phyloP scores from a whole-genome alignment of 2,888 invertebrate genomes.

The Colletes collaris region DNA sequence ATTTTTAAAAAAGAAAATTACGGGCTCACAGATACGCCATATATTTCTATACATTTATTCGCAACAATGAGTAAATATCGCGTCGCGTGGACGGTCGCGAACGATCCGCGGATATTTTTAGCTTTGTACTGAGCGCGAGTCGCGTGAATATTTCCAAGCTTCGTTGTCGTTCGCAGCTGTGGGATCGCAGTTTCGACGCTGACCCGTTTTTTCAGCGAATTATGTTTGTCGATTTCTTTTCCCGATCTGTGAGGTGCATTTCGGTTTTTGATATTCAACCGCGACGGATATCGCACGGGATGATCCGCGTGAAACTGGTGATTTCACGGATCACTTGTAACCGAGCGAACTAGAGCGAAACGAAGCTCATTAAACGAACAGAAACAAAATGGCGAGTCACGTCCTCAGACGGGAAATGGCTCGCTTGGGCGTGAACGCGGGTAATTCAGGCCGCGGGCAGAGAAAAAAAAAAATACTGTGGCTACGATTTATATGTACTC shows the following conservation, averaged over 20 bases:
- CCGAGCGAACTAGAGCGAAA: conserved; percentile 22
- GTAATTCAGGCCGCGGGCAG: not conserved
- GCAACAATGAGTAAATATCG: conserved; percentile 1
- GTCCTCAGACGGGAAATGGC: conserved; percentile 6
- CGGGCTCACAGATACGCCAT: conserved; percentile 27
- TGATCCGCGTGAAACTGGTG: conserved; percentile 17
- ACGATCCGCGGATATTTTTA: conserved; percentile 9
- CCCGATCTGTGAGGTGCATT: not conserved
- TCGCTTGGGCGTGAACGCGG: not conserved
- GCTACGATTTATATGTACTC: conserved; percentile 38
- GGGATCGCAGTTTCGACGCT: conserved; percentile 7
- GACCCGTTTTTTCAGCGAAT: conserved; percentile 1
- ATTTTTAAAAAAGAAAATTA: conserved; percentile 1
- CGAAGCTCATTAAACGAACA: conserved; percentile 23
- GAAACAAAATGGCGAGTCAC: conserved; percentile 5
- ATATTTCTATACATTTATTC: conserved; percentile 49
- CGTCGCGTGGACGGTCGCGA: conserved; percentile 28
- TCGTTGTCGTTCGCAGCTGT: conserved; percentile 17
- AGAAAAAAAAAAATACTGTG: not conserved
- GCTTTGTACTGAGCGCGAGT: conserved; percentile 22
- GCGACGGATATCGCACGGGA: conserved; percentile 6
- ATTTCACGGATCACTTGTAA: conserved; percentile 36
- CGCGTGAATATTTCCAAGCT: conserved; percentile 9
- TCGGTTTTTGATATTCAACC: conserved; percentile 15
- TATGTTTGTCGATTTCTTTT: not conserved